Conservation (phyloP, 2,113 vertebrate genomes). For the Aythya baeri region DNA sequence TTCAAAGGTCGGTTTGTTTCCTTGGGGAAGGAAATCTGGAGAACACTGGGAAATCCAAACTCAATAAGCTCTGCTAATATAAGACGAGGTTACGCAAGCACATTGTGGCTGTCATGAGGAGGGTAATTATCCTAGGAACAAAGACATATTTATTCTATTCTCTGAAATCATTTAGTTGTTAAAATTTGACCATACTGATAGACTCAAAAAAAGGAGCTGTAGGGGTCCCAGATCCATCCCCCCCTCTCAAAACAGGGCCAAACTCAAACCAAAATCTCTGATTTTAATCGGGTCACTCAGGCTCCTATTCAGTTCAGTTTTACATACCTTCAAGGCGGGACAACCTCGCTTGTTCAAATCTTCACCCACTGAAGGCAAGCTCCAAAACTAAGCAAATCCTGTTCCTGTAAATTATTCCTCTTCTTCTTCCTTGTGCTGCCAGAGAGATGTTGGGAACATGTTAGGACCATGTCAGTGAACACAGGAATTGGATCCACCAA, state of each 20-base stretch:
- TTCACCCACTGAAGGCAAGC: not conserved
- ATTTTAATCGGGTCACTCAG: not conserved
- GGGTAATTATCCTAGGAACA: not conserved
- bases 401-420: not conserved
- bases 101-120: not conserved
- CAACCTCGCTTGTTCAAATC: not conserved
- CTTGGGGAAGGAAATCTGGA: not conserved
- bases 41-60: not conserved
- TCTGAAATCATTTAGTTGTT: not conserved
- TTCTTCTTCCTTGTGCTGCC: not conserved
- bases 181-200: not conserved
- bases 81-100: not conserved
- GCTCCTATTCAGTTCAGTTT: not conserved
- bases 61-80: not conserved
- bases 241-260: not conserved
- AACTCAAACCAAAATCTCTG: not conserved
- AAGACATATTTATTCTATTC: not conserved
- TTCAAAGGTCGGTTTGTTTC: conserved; percentile 2
- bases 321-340: not conserved
- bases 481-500: not conserved
- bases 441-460: not conserved
- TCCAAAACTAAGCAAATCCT: not conserved
- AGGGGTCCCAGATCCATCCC: not conserved
- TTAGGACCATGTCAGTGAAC: not conserved
- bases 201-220: not conserved